A percentile compares a stretch with the other conserved stretches of the same genome.
phyloP scores from a whole-genome alignment of 2,888 invertebrate species.

The Scaptomyza tumidula region DNA sequence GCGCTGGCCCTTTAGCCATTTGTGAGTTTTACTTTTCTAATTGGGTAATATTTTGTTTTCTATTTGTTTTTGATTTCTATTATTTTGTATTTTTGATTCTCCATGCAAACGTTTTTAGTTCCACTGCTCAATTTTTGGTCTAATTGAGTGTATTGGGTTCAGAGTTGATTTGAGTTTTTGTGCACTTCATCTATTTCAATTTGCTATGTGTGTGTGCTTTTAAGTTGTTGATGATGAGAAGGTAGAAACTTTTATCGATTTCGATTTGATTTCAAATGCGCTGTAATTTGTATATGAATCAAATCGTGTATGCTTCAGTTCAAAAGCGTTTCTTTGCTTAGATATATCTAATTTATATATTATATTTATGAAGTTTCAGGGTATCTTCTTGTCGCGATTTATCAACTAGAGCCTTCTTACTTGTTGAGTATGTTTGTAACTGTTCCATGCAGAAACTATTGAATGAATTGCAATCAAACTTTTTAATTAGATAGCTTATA shows the following conservation, averaged over 20 bases:
- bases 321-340: too few species aligned
- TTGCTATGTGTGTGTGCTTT: not conserved
- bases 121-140: not conserved
- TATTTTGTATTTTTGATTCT: not conserved
- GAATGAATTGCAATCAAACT: too few species aligned
- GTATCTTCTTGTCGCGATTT: too few species aligned
- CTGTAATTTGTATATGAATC: not conserved
- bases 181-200: not conserved
- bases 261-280: slow-evolving; percentile 3
- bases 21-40: not conserved
- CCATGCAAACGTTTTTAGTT: too few species aligned
- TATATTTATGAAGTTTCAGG: too few species aligned
- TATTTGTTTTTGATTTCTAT: not conserved
- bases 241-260: not conserved
- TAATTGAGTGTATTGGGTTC: slow-evolving; percentile 12
- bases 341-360: too few species aligned
- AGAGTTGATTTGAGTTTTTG: slow-evolving; percentile 3
- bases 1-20: too few species aligned
- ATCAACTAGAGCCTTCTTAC: too few species aligned
- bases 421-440: too few species aligned
- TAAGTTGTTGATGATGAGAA: not conserved
- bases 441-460: too few species aligned
- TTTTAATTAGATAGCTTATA: too few species aligned
- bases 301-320: not conserved
- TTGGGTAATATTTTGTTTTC: not conserved